Conservation (phyloP, 2,113 vertebrate genomes). For the Cebidichthys violaceus region DNA sequence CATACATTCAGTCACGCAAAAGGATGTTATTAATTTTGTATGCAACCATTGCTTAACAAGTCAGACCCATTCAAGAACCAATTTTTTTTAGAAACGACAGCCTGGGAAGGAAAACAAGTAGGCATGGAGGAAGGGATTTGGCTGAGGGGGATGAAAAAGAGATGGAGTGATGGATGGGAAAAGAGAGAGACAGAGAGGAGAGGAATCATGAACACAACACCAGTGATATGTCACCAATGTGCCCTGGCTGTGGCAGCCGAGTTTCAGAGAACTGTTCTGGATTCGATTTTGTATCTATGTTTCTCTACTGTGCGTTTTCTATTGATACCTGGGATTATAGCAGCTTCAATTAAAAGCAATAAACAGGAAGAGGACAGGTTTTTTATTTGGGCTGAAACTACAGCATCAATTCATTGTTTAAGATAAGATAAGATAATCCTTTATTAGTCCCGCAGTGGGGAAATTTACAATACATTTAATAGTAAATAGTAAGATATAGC, state of each 20-base stretch:
- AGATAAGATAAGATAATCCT: no score
- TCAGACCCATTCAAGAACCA: slow-evolving; percentile 43
- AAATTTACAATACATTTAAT: no score
- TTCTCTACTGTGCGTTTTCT: neutral
- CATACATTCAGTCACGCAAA: neutral
- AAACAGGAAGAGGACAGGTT: neutral
- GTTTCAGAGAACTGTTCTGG: slow-evolving; percentile 33
- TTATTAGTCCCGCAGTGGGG: no score
- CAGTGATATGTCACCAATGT: slow-evolving; percentile 59
- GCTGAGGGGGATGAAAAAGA: slow-evolving; percentile 27
- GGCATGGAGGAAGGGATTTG: slow-evolving; percentile 41
- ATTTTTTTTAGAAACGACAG: slow-evolving; percentile 50
- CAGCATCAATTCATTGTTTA: neutral
- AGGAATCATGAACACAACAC: slow-evolving; percentile 52
- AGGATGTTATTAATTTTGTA: slow-evolving; percentile 34
- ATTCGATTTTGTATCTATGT: neutral
- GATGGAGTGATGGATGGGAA: neutral
- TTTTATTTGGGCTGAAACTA: no score
- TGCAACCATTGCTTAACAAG: slow-evolving; percentile 49
- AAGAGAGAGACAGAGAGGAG: slow-evolving; percentile 14
- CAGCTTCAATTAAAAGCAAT: neutral
- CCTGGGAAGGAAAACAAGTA: slow-evolving; percentile 45
- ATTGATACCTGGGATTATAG: neutral
- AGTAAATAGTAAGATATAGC: neutral
- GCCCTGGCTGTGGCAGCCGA: slow-evolving; percentile 32